Evolutionary conservation across 2,888 invertebrate genomes (phyloP).

Genomic region (Acrocyrtus sp.): DNA sequence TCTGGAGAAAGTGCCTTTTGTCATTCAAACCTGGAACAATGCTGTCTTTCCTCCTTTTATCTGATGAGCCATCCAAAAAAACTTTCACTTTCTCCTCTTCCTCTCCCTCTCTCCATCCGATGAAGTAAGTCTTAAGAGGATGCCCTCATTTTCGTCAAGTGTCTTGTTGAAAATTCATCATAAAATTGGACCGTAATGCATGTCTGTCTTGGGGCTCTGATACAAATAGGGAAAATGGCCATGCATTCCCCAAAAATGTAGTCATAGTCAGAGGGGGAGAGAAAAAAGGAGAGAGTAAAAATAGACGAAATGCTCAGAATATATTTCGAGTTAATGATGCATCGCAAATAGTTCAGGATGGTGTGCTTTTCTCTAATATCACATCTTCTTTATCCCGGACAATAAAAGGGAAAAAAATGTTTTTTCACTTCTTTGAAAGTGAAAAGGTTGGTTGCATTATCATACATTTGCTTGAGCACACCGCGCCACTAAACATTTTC

Average conservation of each 20-base stretch:
- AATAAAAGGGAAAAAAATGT: slow-evolving; percentile 8
- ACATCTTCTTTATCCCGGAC: neutral
- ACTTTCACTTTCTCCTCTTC: slow-evolving; percentile 6
- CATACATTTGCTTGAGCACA: slow-evolving; percentile 19
- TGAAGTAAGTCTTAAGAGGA: neutral
- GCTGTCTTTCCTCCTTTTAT: slow-evolving; percentile 16
- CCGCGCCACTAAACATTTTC: neutral
- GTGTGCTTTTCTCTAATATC: neutral
- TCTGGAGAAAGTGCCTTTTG: slow-evolving; percentile 19
- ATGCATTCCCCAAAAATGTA: neutral
- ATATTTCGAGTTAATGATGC: slow-evolving; percentile 44
- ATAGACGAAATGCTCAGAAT: neutral
- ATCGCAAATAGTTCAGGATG: slow-evolving; percentile 23
- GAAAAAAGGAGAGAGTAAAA: neutral
- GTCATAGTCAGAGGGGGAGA: neutral
- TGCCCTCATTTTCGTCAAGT: slow-evolving; percentile 46
- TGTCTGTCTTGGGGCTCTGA: too few relatives aligned
- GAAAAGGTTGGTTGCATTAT: slow-evolving; percentile 30
- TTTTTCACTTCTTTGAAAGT: slow-evolving; percentile 27
- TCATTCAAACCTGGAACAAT: slow-evolving; percentile 31
- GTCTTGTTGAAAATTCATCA: slow-evolving; percentile 45
- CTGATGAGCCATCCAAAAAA: slow-evolving; percentile 46
- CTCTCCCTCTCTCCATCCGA: neutral
- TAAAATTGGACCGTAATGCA: slow-evolving; percentile 39
- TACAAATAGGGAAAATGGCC: too few relatives aligned